Evolutionary conservation across 2,888 invertebrate genomes (phyloP), one percentile per base, ranked within the genome.

Genomic region (Meiosimyza platycephala): DNA sequence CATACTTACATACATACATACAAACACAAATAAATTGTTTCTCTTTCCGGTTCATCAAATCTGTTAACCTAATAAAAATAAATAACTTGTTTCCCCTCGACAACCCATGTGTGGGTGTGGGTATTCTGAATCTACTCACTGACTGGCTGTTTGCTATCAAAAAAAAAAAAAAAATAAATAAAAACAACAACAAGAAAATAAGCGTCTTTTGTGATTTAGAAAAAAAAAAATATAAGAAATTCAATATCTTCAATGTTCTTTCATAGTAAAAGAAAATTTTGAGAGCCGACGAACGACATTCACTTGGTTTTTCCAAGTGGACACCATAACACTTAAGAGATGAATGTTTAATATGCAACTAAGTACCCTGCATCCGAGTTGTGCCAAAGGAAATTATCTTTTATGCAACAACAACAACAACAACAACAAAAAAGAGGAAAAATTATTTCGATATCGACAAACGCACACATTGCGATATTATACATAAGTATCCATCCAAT

Each of bases 291-390:
- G 52, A 40, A 6, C 33, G 52, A 28, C 55, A 66, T 18, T 52
- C 47, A 16, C 60, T 59, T 67, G 28, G 51, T 66, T 33, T 33
- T 54, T n/a, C 28, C 52, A 50, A 52, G 16, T 48, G 57, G 22
- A 18, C 72, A 65, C 66, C 16, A 54, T 59, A 62, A 54, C 67
- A 72, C 72, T 72, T 72, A 67, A 72, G 62, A 67, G 72, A 72
- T 67, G 72, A 71, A 71, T 71, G 55, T 47, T 64, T 64, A 64
- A 71, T 71, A 59, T 67, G 22, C 60, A n/a, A 51, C 51, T 62
- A 51, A 50, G 47, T 52, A 70, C 18, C 28, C 68, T 51, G 22
- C 28, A 51, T 15, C 52, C 51, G 52, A 22, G 13, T 22, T 50
- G 64, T 64, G 51, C 50, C 64, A 50, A 22, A 15, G 50, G 68